Conservation (phyloP, 23 tunicate genomes). For the Trididemnum miniatum region DNA sequence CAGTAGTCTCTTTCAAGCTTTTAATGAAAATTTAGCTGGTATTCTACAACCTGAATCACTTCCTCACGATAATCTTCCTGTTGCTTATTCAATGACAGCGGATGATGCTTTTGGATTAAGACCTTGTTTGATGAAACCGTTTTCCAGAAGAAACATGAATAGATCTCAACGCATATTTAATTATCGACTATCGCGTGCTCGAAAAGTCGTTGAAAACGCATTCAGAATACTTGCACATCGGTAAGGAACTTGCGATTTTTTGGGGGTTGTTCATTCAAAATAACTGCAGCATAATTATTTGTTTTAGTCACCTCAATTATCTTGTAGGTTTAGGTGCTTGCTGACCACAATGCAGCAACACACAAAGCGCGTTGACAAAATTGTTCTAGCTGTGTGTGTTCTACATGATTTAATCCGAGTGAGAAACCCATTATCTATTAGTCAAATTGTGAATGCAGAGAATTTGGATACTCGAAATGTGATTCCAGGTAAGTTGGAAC, state of each 20-base stretch:
- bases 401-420: conserved; percentile 1
- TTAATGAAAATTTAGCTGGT: background rate
- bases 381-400: conserved; percentile 1
- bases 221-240: background rate
- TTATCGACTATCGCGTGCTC: background rate
- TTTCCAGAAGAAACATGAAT: background rate
- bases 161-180: background rate
- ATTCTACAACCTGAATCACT: background rate
- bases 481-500: background rate
- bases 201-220: background rate
- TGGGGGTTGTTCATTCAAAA: too few relatives aligned
- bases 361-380: background rate
- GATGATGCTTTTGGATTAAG: background rate
- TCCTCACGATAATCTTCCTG: background rate
- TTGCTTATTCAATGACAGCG: background rate
- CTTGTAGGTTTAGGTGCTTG: background rate
- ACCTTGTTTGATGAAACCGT: background rate
- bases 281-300: too few relatives aligned
- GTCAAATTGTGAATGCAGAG: conserved; percentile 1
- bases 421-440: background rate
- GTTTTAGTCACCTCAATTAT: too few relatives aligned
- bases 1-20: background rate
- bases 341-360: background rate
- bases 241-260: too few relatives aligned
- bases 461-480: background rate